Percentiles rank a stretch among this genome's conserved stretches.
phyloP scores from a whole-genome alignment of 64 coral and sea anemone genomes.

The Platygyra sinensis region DNA sequence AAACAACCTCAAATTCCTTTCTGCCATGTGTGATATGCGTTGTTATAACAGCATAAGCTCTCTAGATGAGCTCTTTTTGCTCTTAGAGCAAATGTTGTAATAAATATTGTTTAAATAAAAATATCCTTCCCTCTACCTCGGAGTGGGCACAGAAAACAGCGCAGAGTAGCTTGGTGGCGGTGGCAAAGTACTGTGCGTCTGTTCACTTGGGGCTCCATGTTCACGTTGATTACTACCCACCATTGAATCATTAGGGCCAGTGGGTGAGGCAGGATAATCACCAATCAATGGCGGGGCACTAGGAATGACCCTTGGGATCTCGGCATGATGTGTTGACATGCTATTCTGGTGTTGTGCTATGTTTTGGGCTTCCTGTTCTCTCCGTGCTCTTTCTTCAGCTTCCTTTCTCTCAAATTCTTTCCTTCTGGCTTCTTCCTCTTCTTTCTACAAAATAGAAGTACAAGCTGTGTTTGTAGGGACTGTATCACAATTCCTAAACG shows the following conservation, averaged over 20 bases:
- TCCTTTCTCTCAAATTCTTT: slow-evolving; percentile 65
- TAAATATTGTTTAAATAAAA: too few relatives aligned
- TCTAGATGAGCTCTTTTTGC: too few relatives aligned
- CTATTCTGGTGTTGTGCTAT: slow-evolving; percentile 33
- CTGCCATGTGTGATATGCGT: too few relatives aligned
- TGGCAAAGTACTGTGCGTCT: not conserved
- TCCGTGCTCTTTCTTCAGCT: slow-evolving; percentile 55
- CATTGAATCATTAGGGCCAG: slow-evolving; percentile 1
- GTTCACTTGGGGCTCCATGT: slow-evolving; percentile 41
- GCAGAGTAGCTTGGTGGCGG: slow-evolving; percentile 57
- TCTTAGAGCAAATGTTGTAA: too few relatives aligned
- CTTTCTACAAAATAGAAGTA: slow-evolving; percentile 39
- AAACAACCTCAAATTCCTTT: not conserved
- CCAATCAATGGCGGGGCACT: slow-evolving; percentile 70
- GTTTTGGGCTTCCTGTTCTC: slow-evolving; percentile 61
- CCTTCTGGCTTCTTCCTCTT: slow-evolving; percentile 75
- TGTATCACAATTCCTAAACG: too few relatives aligned
- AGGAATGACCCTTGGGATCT: not conserved
- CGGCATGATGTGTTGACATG: not conserved
- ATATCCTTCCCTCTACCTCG: slow-evolving; percentile 4
- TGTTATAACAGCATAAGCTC: too few relatives aligned
- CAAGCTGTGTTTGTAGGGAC: not conserved
- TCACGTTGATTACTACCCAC: slow-evolving; percentile 52
- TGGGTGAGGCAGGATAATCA: slow-evolving; percentile 68
- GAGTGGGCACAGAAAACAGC: slow-evolving; percentile 59